These are phyloP conservation scores for Pseudomugil gertrudae DNA, from an alignment of 2,797 vertebrate genomes.

Conservation along the genomic window DNA sequence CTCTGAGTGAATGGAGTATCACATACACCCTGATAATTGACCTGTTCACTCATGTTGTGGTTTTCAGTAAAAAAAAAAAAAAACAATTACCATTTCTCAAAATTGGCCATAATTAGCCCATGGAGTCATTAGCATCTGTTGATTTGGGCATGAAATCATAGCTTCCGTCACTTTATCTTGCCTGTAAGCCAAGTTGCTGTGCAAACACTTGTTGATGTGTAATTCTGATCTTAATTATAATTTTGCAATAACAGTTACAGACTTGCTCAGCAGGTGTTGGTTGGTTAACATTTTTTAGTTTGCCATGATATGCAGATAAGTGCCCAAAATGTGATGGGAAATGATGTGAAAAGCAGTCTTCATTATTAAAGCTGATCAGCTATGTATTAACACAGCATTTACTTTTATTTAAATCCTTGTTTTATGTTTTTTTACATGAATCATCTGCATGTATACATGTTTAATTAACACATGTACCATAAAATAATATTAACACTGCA, in stretches of 20 bases:
- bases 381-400: not conserved
- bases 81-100: slow-evolving; percentile 76
- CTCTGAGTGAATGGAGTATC: slow-evolving; percentile 57
- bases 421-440: slow-evolving; percentile 1
- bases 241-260: slow-evolving; percentile 22
- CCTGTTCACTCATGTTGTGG: slow-evolving; percentile 69
- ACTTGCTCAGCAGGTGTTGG: slow-evolving; percentile 11
- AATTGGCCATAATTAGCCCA: slow-evolving; percentile 78
- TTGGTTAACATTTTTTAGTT: not conserved
- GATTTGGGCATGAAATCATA: slow-evolving; percentile 52
- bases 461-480: not conserved
- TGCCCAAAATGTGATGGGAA: not conserved
- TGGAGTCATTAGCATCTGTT: slow-evolving; percentile 68
- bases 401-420: not conserved
- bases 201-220: slow-evolving; percentile 34
- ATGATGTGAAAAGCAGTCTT: not conserved
- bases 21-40: slow-evolving; percentile 52
- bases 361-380: not conserved
- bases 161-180: slow-evolving; percentile 45
- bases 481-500: not conserved
- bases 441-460: not conserved
- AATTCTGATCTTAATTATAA: slow-evolving; percentile 44
- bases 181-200: slow-evolving; percentile 22
- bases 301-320: not conserved
- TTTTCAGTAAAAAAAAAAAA: slow-evolving; percentile 71